These are phyloP conservation scores for Ecdyonurus torrentis DNA, from an alignment of 2,888 invertebrate genomes.

Conservation along the genomic window DNA sequence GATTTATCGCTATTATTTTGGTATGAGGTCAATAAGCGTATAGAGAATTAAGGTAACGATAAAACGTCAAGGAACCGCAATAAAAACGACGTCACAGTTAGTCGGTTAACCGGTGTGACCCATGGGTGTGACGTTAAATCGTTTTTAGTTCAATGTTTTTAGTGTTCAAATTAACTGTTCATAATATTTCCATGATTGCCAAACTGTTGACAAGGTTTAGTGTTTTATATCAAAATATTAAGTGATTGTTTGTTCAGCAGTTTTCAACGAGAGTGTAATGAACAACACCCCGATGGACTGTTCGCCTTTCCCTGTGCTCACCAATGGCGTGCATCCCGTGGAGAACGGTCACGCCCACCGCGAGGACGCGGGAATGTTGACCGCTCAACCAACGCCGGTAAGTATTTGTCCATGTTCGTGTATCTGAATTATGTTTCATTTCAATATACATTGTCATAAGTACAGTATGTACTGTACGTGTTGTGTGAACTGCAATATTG, in stretches of 20 bases:
- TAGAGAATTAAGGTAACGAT: no score
- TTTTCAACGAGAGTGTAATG: neutral
- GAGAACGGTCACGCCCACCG: neutral
- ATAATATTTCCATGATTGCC: neutral
- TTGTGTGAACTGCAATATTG: no score
- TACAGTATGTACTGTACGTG: no score
- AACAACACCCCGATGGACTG: neutral
- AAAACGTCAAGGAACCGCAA: no score
- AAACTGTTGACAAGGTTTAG: neutral
- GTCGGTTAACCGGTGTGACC: no score
- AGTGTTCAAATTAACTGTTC: neutral
- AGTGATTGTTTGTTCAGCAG: neutral
- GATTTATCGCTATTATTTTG: no score
- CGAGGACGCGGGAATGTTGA: neutral
- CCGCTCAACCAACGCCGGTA: neutral
- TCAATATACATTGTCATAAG: no score
- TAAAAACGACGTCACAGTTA: no score
- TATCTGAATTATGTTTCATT: neutral
- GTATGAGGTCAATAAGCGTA: no score
- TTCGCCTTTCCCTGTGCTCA: neutral
- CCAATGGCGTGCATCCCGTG: neutral
- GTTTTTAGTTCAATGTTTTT: no score
- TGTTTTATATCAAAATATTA: neutral
- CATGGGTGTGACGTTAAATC: no score
- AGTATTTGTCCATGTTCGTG: neutral